phyloP scores from a whole-genome alignment of 2,888 invertebrate genomes.

The Thecocarcelia acutangulata region DNA sequence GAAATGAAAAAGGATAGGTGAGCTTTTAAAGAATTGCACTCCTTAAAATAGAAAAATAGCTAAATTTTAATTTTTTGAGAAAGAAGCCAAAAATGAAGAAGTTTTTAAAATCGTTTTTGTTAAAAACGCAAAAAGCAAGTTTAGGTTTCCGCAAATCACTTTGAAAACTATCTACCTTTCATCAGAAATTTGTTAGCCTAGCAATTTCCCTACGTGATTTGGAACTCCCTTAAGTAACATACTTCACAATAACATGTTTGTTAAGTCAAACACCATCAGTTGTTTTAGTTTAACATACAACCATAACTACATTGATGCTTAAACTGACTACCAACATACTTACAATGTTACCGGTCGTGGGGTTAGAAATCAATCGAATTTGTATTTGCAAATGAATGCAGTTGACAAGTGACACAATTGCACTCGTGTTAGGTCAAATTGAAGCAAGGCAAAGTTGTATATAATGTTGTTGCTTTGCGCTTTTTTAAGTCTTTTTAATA shows the following conservation, averaged over 20 bases:
- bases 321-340: not conserved
- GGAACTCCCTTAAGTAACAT: not conserved
- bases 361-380: slow-evolving; percentile 55
- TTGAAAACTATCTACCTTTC: too few relatives aligned
- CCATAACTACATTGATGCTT: not conserved
- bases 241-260: slow-evolving; percentile 11
- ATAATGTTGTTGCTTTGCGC: not conserved
- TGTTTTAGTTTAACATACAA: not conserved
- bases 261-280: slow-evolving; percentile 28
- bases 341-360: not conserved
- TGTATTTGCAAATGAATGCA: slow-evolving; percentile 6
- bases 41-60: too few relatives aligned
- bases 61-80: too few relatives aligned
- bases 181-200: too few relatives aligned
- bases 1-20: too few relatives aligned
- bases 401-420: slow-evolving; percentile 55
- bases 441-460: not conserved
- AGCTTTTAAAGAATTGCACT: too few relatives aligned
- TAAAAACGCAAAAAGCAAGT: too few relatives aligned
- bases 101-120: too few relatives aligned
- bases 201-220: too few relatives aligned
- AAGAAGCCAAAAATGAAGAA: too few relatives aligned
- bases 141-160: too few relatives aligned
- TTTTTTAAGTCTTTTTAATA: too few relatives aligned
- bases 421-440: not conserved